Percentiles rank a stretch among this genome's conserved stretches.
These are phyloP conservation scores for Hyphantria cunea DNA, from an alignment of 1,140 invertebrate genomes.

Conservation along the genomic window DNA sequence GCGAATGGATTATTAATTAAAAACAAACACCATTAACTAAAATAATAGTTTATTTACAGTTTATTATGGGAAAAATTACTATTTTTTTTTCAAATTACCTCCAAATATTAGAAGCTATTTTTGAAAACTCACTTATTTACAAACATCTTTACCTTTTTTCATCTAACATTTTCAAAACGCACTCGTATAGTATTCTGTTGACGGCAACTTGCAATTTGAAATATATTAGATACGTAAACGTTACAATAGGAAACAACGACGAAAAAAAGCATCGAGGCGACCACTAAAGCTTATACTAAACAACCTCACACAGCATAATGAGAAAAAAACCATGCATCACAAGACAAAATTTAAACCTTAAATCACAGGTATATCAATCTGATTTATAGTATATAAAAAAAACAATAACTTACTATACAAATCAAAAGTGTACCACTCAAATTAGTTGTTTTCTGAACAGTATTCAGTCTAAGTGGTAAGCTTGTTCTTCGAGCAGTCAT, in stretches of 20 bases:
- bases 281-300: conserved; percentile 50
- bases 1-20: too few species aligned
- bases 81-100: conserved; percentile 67
- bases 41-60: conserved; percentile 78
- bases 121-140: conserved; percentile 65
- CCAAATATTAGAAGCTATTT: conserved; percentile 73
- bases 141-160: conserved; percentile 63
- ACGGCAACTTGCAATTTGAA: conserved; percentile 32
- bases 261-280: conserved; percentile 37
- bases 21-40: conserved; percentile 49
- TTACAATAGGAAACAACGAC: conserved; percentile 23
- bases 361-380: conserved; percentile 67
- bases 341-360: conserved; percentile 63
- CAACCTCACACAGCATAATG: conserved; percentile 42
- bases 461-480: conserved; percentile 59
- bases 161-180: conserved; percentile 15
- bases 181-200: conserved; percentile 5
- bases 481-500: conserved; percentile 65
- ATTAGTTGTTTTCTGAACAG: conserved; percentile 51
- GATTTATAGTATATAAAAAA: conserved; percentile 58
- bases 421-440: conserved; percentile 64
- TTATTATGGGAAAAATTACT: conserved; percentile 68
- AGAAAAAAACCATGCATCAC: conserved; percentile 57
- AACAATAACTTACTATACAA: conserved; percentile 79
- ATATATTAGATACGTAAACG: conserved; percentile 20